Percentiles rank a stretch among this genome's conserved stretches.
phyloP scores from a whole-genome alignment of 2,113 vertebrate genomes.

The Trematomus loennbergii region DNA sequence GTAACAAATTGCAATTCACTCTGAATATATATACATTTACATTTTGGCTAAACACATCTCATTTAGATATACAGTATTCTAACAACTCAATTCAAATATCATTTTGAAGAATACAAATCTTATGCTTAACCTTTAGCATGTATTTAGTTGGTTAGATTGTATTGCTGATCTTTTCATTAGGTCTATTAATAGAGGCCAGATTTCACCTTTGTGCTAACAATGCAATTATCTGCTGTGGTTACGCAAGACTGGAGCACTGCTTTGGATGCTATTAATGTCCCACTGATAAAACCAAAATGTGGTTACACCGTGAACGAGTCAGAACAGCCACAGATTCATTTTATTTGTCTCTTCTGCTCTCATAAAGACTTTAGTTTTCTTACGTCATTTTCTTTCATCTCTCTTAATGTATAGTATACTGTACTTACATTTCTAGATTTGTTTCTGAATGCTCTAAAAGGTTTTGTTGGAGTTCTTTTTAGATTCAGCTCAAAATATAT shows the following conservation, averaged over 20 bases:
- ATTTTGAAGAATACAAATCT: constrained; percentile 5
- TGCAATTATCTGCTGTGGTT: constrained; percentile 49
- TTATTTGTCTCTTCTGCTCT: neutral
- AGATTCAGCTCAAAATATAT: neutral
- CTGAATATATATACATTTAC: neutral
- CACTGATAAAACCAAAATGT: constrained; percentile 1
- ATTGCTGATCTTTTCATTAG: constrained; percentile 32
- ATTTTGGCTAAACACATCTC: no score
- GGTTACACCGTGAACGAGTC: neutral
- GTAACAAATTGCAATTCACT: neutral
- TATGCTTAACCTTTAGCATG: neutral
- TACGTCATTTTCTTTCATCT: neutral
- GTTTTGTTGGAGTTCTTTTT: neutral
- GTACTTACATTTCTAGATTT: neutral
- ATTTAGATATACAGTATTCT: no score
- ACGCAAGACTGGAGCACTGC: constrained; percentile 26
- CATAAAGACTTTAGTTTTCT: neutral
- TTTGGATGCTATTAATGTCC: constrained; percentile 35
- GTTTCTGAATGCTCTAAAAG: neutral
- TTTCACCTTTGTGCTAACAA: constrained; percentile 42
- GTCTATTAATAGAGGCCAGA: constrained; percentile 12
- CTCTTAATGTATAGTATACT: neutral
- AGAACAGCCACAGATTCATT: neutral
- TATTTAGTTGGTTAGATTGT: constrained; percentile 6
- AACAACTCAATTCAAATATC: neutral